Conservation (phyloP, 2,797 vertebrate genomes). For the Apodemus agrarius region DNA sequence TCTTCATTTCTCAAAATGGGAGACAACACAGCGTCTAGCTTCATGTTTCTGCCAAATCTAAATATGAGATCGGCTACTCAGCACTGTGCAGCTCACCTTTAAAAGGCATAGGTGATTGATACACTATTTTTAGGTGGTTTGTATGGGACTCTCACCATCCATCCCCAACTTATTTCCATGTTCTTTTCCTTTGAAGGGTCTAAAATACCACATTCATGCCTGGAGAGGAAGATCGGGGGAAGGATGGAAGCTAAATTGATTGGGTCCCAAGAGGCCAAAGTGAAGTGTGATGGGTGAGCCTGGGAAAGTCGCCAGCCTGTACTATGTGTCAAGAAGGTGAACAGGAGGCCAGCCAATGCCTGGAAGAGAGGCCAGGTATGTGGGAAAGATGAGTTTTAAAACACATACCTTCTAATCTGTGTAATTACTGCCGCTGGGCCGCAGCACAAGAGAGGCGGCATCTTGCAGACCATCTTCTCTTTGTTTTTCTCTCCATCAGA, state of each 20-base stretch:
- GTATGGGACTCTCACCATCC: background rate
- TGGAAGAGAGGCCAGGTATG: background rate
- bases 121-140: background rate
- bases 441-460: background rate
- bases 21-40: background rate
- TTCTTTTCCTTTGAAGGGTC: background rate
- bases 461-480: background rate
- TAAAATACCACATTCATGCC: background rate
- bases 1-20: background rate
- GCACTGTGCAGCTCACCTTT: background rate
- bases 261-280: background rate
- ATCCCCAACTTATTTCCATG: background rate
- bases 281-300: background rate
- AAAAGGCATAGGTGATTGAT: background rate
- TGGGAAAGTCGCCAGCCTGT: fast-evolving
- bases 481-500: conserved; percentile 45
- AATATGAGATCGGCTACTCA: background rate
- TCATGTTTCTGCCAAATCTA: background rate
- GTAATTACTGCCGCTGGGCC: background rate
- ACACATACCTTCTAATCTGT: background rate
- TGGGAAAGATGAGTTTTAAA: background rate
- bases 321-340: background rate
- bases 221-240: background rate
- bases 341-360: background rate
- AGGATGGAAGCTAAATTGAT: background rate